Evolutionary conservation across 2,113 vertebrate species (phyloP), one percentile per base, ranked within the genome.

Genomic region (Trogon melanurus): DNA sequence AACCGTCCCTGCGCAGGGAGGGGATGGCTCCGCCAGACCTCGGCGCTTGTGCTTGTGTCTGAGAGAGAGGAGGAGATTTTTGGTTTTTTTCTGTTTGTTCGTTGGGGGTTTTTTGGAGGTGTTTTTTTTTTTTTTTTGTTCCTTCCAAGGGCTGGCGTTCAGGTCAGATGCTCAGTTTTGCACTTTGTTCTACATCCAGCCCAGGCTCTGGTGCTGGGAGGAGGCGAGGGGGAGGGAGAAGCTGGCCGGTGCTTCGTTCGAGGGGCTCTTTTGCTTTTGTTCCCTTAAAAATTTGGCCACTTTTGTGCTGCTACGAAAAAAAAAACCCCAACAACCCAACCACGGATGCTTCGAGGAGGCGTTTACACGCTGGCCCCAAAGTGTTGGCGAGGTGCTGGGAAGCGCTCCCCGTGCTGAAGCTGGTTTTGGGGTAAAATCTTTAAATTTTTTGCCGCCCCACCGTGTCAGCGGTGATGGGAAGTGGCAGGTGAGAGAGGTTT

Each of bases 1-100:
- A 10, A 1, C 7, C 6, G 1, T 27, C 19, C 36, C 38, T 25
- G 0, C 2, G 3, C 4, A 1, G 7, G 11, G 16, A 16, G 47
- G 58, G 44, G 17, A 5, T 4, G n/a, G 26, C 22, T 45, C 21
- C 4, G 2, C 19, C 21, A 32, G 66, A 30, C 14, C 3, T 6
- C 21, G 9, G 30, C 3, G 1, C 2, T 5, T 45, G 30, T 32
- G 65, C 30, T 2, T 16, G 34, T 30, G n/a, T 5, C 71, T 2
- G 50, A n/a, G 58, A 14, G 66, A 29, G 44, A 30, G 21, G 17
- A 41, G 30, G 60, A 47, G 21, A 2, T 1, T 51, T 72, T 41
- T 41, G 9, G 4, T 41, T 1, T 51, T 72, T 41, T 41, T 41
- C 41, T 41, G 13, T 41, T 41, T 41, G 41, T 41, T 41, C 13